A percentile compares a stretch with the other conserved stretches of the same genome.
Conservation (phyloP, 2,888 invertebrate species). For the Sepiola atlantica region DNA sequence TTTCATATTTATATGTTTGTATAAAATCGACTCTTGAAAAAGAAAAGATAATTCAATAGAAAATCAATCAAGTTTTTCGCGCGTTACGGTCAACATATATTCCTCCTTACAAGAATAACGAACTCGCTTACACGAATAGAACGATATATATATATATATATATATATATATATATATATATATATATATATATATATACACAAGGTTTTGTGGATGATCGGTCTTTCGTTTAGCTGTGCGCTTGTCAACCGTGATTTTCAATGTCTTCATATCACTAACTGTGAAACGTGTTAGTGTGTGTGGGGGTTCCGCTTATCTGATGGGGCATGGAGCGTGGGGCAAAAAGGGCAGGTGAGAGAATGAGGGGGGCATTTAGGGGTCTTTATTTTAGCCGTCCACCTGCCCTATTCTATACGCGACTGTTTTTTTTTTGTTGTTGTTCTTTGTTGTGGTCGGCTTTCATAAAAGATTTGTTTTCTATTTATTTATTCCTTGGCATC, state of each 20-base stretch:
- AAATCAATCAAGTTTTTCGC: too few species aligned
- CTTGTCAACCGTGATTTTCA: background rate
- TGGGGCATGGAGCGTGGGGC: background rate
- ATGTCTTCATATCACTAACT: background rate
- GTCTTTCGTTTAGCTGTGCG: background rate
- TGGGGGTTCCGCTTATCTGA: background rate
- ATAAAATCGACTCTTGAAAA: too few species aligned
- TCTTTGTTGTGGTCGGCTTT: background rate
- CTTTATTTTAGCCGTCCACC: background rate
- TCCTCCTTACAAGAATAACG: too few species aligned
- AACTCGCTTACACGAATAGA: too few species aligned
- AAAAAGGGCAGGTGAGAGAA: background rate
- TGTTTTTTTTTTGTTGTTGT: background rate
- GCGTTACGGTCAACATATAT: too few species aligned
- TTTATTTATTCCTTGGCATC: background rate
- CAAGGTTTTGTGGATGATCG: background rate
- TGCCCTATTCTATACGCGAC: background rate
- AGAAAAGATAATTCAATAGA: too few species aligned
- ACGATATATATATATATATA: too few species aligned
- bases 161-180: too few species aligned
- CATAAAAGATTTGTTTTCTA: background rate
- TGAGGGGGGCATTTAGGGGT: background rate
- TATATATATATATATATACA: background rate
- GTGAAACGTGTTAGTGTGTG: background rate
- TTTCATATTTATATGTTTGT: too few species aligned